Evolutionary conservation across 2,797 vertebrate genomes (phyloP).

Genomic region (Bradypodion pumilum): DNA sequence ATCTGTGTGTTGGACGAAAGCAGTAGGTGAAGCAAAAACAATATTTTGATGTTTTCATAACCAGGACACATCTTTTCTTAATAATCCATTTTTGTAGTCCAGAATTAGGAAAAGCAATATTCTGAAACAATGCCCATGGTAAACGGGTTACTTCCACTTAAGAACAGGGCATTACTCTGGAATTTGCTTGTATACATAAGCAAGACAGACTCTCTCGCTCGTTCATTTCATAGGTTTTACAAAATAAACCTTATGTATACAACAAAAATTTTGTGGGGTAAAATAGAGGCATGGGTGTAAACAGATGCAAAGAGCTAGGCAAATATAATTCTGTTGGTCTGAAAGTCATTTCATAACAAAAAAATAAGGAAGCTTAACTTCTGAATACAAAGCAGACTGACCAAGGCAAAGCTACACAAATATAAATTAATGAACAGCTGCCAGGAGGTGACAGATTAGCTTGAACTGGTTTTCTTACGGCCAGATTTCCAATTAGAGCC

Average conservation of each 20-base stretch:
- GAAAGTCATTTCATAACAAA: conserved; percentile 8
- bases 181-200: neutral
- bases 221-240: neutral
- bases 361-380: conserved; percentile 31
- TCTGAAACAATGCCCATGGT: neutral
- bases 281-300: conserved; percentile 8
- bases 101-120: neutral
- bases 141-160: conserved; percentile 8
- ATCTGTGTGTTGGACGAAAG: neutral
- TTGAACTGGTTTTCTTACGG: conserved; percentile 23
- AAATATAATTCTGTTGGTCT: conserved; percentile 18
- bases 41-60: neutral
- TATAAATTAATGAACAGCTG: conserved; percentile 30
- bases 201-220: neutral
- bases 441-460: conserved; percentile 15
- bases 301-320: conserved; percentile 13
- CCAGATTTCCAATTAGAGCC: conserved; percentile 15
- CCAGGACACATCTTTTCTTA: neutral
- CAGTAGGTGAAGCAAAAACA: neutral
- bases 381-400: conserved; percentile 27
- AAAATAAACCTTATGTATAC: conserved; percentile 6
- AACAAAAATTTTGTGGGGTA: neutral
- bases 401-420: conserved; percentile 17
- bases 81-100: neutral
- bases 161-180: neutral